These are phyloP conservation scores for Brachyopa scutellaris DNA, from an alignment of 2,888 invertebrate genomes.

Conservation along the genomic window DNA sequence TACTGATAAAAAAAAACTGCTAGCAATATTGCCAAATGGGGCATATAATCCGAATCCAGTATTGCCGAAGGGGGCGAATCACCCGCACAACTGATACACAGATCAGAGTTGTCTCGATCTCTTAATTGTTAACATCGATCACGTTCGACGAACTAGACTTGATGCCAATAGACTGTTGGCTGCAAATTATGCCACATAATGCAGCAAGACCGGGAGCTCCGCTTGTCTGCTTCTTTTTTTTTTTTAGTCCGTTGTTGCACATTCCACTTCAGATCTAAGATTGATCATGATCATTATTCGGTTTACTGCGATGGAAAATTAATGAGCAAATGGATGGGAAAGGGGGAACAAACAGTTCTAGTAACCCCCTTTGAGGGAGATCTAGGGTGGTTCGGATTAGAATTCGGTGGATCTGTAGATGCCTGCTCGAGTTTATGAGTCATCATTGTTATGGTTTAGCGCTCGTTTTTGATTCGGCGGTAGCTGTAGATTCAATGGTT, in stretches of 20 bases:
- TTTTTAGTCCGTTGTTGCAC: not conserved
- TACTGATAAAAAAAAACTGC: conserved; percentile 7
- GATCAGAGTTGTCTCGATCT: conserved; percentile 59
- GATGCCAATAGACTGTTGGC: conserved; percentile 22
- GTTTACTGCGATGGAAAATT: conserved; percentile 60
- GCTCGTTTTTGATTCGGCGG: no score
- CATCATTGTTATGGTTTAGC: not conserved
- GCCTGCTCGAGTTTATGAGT: conserved; percentile 11
- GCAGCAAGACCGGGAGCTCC: conserved; percentile 33
- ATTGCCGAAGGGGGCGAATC: conserved; percentile 14
- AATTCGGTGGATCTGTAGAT: conserved; percentile 1
- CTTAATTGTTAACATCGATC: conserved; percentile 72
- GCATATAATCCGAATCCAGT: conserved; percentile 18
- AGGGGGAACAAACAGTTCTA: not conserved
- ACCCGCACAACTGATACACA: conserved; percentile 59
- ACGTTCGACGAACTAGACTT: conserved; percentile 55
- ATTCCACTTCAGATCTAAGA: conserved; percentile 46
- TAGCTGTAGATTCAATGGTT: no score
- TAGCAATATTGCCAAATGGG: conserved; percentile 54
- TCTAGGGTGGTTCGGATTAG: not conserved
- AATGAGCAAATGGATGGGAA: conserved; percentile 32
- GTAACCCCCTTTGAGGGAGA: conserved; percentile 11
- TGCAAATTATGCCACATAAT: conserved; percentile 50
- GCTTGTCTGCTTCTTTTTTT: not conserved
- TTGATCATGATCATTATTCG: conserved; percentile 66